Evolutionary conservation across 2,797 vertebrate genomes (phyloP).

Genomic region (Varecia variegata): DNA sequence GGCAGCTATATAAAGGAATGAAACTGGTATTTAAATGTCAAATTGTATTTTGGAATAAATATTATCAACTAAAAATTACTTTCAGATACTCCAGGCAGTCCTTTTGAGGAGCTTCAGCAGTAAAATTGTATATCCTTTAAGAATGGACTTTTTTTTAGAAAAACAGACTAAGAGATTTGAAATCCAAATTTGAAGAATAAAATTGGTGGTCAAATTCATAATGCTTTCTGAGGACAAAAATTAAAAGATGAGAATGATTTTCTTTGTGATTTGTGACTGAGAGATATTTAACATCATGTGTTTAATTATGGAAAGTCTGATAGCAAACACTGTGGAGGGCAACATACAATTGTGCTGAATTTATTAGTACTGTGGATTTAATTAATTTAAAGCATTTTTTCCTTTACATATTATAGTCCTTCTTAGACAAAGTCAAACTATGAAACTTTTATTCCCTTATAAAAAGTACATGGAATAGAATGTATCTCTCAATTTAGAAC

Average conservation of each 20-base stretch:
- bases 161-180: not conserved
- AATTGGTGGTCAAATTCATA: not conserved
- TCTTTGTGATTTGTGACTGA: not conserved
- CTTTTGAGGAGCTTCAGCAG: not conserved
- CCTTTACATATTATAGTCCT: not conserved
- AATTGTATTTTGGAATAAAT: not conserved
- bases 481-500: constrained; percentile 48
- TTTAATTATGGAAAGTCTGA: not conserved
- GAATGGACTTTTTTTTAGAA: not conserved
- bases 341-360: not conserved
- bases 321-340: not conserved
- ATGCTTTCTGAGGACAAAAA: not conserved
- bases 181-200: not conserved
- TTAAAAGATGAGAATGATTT: not conserved
- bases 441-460: not conserved
- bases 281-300: not conserved
- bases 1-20: not conserved
- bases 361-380: not conserved
- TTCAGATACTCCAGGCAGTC: not conserved
- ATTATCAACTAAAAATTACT: not conserved
- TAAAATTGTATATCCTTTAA: not conserved
- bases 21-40: not conserved
- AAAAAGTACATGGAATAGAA: not conserved
- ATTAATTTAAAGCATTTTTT: not conserved
- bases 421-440: not conserved